A percentile compares a stretch with the other conserved stretches of the same genome.
phyloP scores from a whole-genome alignment of 2,888 invertebrate genomes.

The Petrophora chlorosata region DNA sequence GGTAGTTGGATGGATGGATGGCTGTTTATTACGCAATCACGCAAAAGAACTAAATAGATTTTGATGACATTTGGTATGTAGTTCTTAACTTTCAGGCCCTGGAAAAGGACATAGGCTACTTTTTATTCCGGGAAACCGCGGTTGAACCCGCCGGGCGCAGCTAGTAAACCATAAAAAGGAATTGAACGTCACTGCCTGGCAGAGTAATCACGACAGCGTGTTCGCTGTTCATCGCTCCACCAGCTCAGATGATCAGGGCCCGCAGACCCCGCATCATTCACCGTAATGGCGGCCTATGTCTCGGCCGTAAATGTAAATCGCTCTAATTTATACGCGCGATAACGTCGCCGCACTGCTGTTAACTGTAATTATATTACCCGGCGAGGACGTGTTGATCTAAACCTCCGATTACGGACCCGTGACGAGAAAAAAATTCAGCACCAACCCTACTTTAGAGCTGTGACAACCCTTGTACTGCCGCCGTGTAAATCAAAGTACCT shows the following conservation, averaged over 20 bases:
- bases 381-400: conserved; percentile 83
- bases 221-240: conserved; percentile 12
- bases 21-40: too few species aligned
- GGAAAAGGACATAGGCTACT: too few species aligned
- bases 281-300: conserved; percentile 77
- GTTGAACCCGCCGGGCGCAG: too few species aligned
- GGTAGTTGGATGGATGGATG: too few species aligned
- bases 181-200: too few species aligned
- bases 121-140: too few species aligned
- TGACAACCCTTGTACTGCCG: conserved; percentile 7
- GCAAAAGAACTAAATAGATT: too few species aligned
- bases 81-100: too few species aligned
- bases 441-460: conserved; percentile 38
- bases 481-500: too few species aligned
- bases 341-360: conserved; percentile 82
- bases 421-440: conserved; percentile 60
- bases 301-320: conserved; percentile 82
- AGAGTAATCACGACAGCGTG: too few species aligned
- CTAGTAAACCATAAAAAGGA: too few species aligned
- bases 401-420: conserved; percentile 74
- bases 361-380: conserved; percentile 82
- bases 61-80: too few species aligned
- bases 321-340: conserved; percentile 82
- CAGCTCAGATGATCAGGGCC: conserved; percentile 58
- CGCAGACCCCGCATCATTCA: conserved; percentile 77